Evolutionary conservation across 2,888 invertebrate species (phyloP), one percentile per base, ranked within the genome.

Genomic region (Anorthoa munda): DNA sequence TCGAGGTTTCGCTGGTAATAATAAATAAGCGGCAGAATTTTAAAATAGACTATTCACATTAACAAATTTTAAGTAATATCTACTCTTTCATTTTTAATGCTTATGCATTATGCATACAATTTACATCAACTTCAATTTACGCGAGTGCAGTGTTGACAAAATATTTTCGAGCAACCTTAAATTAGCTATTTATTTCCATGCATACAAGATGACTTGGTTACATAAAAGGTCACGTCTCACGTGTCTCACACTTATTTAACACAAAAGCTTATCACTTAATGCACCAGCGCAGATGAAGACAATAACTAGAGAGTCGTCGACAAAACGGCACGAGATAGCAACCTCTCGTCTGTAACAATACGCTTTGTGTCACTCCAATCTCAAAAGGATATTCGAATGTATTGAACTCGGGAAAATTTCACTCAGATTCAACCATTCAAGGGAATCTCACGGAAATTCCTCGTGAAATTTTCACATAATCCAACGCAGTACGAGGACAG

Each of bases 311-410:
- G 87, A 90, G 90, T 89, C 82, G 88, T 90, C 86, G 90, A 93
- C 93, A 93, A 93, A 94, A 94, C 92, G 92, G 89, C 87, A 89
- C 88, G 86, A 90, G 89, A 79, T 90, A 90, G 91, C 92, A 92
- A 90, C 90, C 90, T 92, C 91, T 92, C 92, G 90, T 91, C 89
- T 92, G 90, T 92, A 91, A 94, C 94, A 94, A 93, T 94, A 93
- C 93, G 93, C 94, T 94, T 94, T 95, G 93, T 94, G 4, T 94
- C 94, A 92, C 93, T 94, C 90, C 93, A 94, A 94, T 94, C 93
- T 93, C 92, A 92, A 95, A 94, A 94, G 93, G 93, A 94, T 94
- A 94, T 95, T 92, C 92, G 92, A 93, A 94, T 93, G 94, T 94
- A 95, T 94, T 93, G 94, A 94, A 93, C 92, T 91, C 90, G 84